phyloP scores from a whole-genome alignment of 2,113 vertebrate genomes.

The Donacobius atricapilla region DNA sequence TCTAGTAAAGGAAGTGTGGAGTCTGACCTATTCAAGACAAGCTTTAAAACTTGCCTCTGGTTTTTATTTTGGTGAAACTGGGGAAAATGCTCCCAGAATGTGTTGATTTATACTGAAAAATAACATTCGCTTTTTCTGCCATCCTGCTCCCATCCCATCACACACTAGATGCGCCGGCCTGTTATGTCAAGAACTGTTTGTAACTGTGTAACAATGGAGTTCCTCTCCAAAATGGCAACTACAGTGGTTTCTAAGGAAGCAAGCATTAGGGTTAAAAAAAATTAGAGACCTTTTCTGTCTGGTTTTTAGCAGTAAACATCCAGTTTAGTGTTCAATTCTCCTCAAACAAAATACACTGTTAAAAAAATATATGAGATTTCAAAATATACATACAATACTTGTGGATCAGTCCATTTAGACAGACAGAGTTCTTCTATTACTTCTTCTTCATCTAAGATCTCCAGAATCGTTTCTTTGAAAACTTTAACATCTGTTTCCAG shows the following conservation, averaged over 20 bases:
- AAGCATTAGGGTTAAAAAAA: not conserved
- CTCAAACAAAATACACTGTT: not conserved
- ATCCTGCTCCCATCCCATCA: not conserved
- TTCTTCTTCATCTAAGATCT: slow-evolving; percentile 95
- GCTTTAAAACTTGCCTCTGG: not conserved
- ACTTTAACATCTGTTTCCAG: slow-evolving; percentile 95
- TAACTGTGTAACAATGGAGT: not conserved
- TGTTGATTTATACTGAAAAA: not conserved
- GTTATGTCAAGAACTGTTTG: not conserved
- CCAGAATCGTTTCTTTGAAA: slow-evolving; percentile 91
- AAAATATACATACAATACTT: slow-evolving; percentile 84
- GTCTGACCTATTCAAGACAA: not conserved
- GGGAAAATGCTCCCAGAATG: not conserved
- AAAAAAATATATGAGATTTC: not conserved
- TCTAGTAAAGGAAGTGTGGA: not conserved
- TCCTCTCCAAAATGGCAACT: not conserved
- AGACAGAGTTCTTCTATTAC: slow-evolving; percentile 93
- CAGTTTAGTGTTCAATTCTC: not conserved
- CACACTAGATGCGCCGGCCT: not conserved
- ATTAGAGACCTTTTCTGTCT: not conserved
- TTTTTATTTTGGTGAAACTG: not conserved
- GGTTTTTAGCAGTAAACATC: not conserved
- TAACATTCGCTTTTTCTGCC: not conserved
- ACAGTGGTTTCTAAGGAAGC: not conserved
- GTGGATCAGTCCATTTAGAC: slow-evolving; percentile 89